phyloP scores from a whole-genome alignment of 2,797 vertebrate species.

The Sebastes dallii region DNA sequence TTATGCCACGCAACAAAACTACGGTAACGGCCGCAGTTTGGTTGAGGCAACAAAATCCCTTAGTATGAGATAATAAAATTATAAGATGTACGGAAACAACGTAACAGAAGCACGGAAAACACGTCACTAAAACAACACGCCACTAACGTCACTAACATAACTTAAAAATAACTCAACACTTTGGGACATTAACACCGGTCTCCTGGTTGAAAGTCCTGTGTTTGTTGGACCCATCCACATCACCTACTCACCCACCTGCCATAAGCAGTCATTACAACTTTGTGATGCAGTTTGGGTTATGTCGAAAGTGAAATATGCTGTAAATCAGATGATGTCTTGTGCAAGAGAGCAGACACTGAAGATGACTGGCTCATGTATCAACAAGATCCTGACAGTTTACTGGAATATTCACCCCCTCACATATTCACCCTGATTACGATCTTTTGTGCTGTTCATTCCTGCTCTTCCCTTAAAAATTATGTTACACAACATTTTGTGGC shows the following conservation, averaged over 20 bases:
- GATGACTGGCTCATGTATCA: constrained; percentile 6
- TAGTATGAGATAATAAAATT: not conserved
- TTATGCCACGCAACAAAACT: not conserved
- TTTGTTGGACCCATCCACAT: no score
- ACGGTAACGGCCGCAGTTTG: not conserved
- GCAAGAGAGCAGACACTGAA: not conserved
- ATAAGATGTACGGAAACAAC: not conserved
- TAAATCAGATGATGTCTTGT: not conserved
- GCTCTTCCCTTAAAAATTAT: not conserved
- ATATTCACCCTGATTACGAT: not conserved
- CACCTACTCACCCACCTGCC: no score
- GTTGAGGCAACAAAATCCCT: not conserved
- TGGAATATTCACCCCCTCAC: not conserved
- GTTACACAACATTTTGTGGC: not conserved
- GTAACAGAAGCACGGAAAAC: not conserved
- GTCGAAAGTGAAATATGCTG: constrained; percentile 16
- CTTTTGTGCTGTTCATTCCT: not conserved
- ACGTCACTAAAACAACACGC: not conserved
- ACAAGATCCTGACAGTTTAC: constrained; percentile 22
- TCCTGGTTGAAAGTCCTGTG: no score
- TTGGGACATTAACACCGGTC: no score
- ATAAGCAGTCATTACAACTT: not conserved
- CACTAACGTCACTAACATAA: not conserved
- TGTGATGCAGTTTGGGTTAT: not conserved
- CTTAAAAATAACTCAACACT: no score